phyloP scores from a whole-genome alignment of 2,113 vertebrate genomes.

The Phrynosoma blainvillii region DNA sequence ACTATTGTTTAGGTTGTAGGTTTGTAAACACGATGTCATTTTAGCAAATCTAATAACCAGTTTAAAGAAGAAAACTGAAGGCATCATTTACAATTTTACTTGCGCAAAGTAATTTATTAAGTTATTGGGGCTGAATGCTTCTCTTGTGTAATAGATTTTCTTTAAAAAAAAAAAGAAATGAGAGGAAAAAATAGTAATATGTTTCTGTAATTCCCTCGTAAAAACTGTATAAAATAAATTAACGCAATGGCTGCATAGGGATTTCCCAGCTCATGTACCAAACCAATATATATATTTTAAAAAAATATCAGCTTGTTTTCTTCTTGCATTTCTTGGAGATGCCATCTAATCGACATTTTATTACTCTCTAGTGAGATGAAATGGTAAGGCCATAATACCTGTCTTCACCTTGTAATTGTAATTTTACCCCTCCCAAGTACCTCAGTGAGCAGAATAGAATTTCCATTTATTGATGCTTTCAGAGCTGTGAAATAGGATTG shows the following conservation, averaged over 20 bases:
- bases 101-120: not conserved
- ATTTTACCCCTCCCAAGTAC: conserved; percentile 25
- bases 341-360: conserved; percentile 36
- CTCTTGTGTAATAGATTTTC: not conserved
- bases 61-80: not conserved
- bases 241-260: not conserved
- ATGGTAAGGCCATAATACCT: conserved; percentile 37
- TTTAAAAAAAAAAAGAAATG: not conserved
- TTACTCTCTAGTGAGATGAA: conserved; percentile 22
- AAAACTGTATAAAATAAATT: not conserved
- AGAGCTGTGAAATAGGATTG: not conserved
- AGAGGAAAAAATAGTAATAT: not conserved
- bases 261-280: not conserved
- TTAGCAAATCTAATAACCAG: too few species aligned
- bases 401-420: conserved; percentile 40
- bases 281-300: not conserved
- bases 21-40: not conserved
- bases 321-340: conserved; percentile 6
- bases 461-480: conserved; percentile 53
- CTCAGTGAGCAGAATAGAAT: conserved; percentile 48
- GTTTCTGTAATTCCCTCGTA: not conserved
- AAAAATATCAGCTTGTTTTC: not conserved
- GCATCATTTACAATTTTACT: not conserved
- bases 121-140: not conserved
- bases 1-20: not conserved